Evolutionary conservation across 2,113 vertebrate species (phyloP).

Genomic region (Camarhynchus parvulus): DNA sequence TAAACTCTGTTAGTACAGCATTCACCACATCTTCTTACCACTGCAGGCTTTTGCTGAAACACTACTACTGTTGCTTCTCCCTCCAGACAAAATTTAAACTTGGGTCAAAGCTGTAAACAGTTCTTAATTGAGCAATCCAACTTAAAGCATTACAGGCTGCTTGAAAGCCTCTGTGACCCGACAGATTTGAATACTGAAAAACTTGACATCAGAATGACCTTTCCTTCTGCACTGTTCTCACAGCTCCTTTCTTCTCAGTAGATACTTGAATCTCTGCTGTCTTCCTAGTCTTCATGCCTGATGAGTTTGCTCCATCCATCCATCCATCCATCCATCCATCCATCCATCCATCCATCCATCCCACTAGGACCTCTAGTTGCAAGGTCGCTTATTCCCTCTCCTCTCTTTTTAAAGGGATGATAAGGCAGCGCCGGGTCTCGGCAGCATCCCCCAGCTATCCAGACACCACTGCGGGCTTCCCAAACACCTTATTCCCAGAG

Average conservation of each 20-base stretch:
- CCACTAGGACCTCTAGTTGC: background rate
- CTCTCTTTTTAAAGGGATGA: background rate
- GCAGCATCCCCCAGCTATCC: background rate
- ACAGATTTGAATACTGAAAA: slow-evolving; percentile 35
- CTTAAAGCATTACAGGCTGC: background rate
- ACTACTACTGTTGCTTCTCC: background rate
- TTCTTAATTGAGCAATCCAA: background rate
- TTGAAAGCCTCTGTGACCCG: background rate
- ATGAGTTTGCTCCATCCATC: background rate
- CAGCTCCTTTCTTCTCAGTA: background rate
- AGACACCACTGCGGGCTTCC: background rate
- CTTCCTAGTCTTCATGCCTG: background rate
- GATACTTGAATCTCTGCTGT: background rate
- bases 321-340: background rate
- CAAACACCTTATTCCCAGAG: background rate
- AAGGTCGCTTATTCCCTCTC: background rate
- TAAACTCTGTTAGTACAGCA: background rate
- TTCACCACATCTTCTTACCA: background rate
- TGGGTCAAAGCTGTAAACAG: background rate
- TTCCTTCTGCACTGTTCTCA: background rate
- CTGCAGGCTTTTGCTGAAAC: background rate
- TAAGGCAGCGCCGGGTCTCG: accelerated
- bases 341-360: background rate
- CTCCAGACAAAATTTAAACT: background rate
- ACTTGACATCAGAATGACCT: slow-evolving; percentile 17